Evolutionary conservation across 2,113 vertebrate genomes (phyloP), one percentile per base, ranked within the genome.

Genomic region (Orcinus orca): DNA sequence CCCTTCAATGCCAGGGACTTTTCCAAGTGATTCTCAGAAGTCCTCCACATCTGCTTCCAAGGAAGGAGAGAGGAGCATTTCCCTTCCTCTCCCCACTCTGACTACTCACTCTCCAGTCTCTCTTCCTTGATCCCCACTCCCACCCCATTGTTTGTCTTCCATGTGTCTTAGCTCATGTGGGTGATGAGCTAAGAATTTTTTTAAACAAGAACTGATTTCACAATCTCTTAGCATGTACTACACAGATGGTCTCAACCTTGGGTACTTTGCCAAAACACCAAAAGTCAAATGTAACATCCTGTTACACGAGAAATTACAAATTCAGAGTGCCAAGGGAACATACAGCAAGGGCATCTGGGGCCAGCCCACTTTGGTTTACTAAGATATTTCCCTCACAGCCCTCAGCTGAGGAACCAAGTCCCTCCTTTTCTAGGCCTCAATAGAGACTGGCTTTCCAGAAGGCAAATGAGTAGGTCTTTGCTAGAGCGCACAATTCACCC

Each of bases 241-340:
- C 41, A 92, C 87, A 93, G 92, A 95, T 88, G 82, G 84, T 68
- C 55, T 93, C 94, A 90, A 70, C 70, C 36, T 93, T 63, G 84
- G 47, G 73, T 94, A 53, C 60, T 93, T 89, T 91, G 87, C 83
- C 82, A 95, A 89, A 95, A 80, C 81, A 83, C 83, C 68, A 93
- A 36, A 96, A 92, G 62, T 95, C 82, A 73, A 88, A 87, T 89
- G 25, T 87, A 89, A 92, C 93, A 90, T 90, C 55, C 76, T 50
- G 8, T 91, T 91, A 73, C 36, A 63, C 11, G 82, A 96, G 87
- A 91, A 92, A 86, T 73, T 23, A 79, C 74, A 83, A 80, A 70
- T 63, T 58, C 62, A 15, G 23, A 76, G 65, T 36, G 62, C 60
- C 50, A 68, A 71, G 26, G 62, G 17, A 62, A 62, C n/a, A 31